Evolutionary conservation across 2,797 vertebrate species (phyloP), one percentile per base, ranked within the genome.

Genomic region (Micrastur ruficollis): DNA sequence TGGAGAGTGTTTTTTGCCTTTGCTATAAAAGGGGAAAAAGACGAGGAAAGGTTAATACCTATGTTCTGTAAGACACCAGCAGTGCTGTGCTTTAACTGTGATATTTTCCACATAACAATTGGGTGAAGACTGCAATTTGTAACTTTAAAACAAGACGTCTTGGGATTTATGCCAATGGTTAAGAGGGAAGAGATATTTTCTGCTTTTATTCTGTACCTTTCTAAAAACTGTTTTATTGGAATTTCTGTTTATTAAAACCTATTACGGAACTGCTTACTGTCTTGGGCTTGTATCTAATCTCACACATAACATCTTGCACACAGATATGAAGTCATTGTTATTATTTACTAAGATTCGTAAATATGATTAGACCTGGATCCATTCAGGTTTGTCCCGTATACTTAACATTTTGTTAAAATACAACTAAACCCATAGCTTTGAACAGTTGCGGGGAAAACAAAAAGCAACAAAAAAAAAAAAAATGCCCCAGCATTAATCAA

Each of bases 221-320:
- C 63, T 78, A 58, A 71, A 86, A 75, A 11, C 6, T 56, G 12
- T 49, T 92, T 72, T 66, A 40, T 85, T 96, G 46, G 66, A 36
- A 53, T 63, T 58, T 80, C 46, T 84, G 86, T 62, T 66, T 29
- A 93, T 90, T 94, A 93, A 96, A 96, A 71, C n/a, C 14, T 36
- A 9, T 42, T 74, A 42, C 34, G 31, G 59, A 73, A 72, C n/a
- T 52, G 31, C 59, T 71, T 86, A 34, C 46, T 71, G 29, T 14
- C 88, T 90, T 34, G 65, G 56, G 32, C 26, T 94, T 31, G 6
- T 58, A 27, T 32, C 76, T 95, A 36, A 81, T 86, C 58, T 66
- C 55, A 32, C 34, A 49, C 8, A 11, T 67, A 68, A 27, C 6
- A 47, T 74, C 58, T 70, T 61, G 44, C 76, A 53, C 56, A 20